Base-by-base conservation (phyloP, 2,888 invertebrate species). In the Diplazon laetatorius region DNA sequence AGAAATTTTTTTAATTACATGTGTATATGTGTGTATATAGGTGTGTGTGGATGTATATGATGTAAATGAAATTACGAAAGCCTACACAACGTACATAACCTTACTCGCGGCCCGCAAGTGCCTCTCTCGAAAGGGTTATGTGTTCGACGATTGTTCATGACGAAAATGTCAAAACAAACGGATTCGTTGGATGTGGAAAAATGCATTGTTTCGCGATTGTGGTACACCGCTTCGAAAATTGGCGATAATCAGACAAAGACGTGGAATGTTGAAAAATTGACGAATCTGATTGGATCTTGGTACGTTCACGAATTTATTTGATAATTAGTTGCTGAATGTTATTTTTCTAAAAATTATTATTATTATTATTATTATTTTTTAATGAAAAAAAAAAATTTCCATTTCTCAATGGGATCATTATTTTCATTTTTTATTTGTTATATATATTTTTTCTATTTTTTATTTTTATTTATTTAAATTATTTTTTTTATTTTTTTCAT, bases 171-270 rank as follows among this genome's bases (percentile, higher is more conserved):
- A 73, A 80, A 79, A 55, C 82, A 84, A 69, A 59, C 55, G 35
- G 68, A 80, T 44, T 20, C 69, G 20, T 39, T 86, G 48, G 81
- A 88, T 35, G 80, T 89, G 60, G 83, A 86, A 25, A 87, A 88
- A 69, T 89, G 82, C 63, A 84, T 89, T 57, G 71, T 69, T 52
- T 87, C 88, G 60, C 86, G 85, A 85, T 87, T 89, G 76, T 89
- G 88, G 89, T 90, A 87, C 60, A 88, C 89, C n/a, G 85, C 88
- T 14, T 30, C 16, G 35, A 83, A 82, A 59, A 77, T 79, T 63
- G 66, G 87, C 82, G 81, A 16, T n/a, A 14, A 84, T 22, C 77
- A 77, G 12, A 76, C 55, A 18, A 81, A 84, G 74, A 77, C 60
- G 59, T 70, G 55, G 18, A 76, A 75, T 52, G 37, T 42, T 1